These are phyloP conservation scores for Ephestia elutella DNA, from an alignment of 1,140 invertebrate species.

Conservation along the genomic window DNA sequence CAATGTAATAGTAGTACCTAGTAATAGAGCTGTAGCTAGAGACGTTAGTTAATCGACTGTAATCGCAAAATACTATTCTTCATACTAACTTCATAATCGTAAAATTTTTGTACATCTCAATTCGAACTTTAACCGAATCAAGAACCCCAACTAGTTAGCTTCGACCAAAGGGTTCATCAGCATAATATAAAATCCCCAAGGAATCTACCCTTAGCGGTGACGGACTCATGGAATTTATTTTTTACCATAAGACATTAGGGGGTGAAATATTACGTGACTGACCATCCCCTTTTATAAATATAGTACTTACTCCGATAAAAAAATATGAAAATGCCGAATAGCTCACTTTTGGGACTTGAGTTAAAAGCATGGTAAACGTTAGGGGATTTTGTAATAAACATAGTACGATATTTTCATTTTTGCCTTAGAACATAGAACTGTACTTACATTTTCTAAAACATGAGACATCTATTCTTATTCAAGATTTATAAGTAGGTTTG, in stretches of 20 bases:
- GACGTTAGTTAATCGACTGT: too few species aligned
- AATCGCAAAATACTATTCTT: too few species aligned
- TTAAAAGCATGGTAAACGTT: too few species aligned
- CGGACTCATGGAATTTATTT: constrained; percentile 18
- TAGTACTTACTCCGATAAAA: neutral
- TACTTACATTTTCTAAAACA: neutral
- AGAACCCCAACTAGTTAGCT: constrained; percentile 1
- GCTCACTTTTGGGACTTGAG: too few species aligned
- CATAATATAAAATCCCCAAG: constrained; percentile 23
- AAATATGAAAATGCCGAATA: neutral
- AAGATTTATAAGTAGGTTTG: too few species aligned
- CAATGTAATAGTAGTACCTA: too few species aligned
- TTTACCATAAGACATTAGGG: constrained; percentile 13
- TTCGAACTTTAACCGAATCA: neutral
- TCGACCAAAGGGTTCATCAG: constrained; percentile 8
- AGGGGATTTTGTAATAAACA: too few species aligned
- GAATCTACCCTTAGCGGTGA: constrained; percentile 22
- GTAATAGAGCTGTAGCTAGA: too few species aligned
- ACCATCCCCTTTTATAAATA: neutral
- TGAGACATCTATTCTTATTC: too few species aligned
- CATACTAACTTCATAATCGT: too few species aligned
- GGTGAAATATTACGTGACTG: constrained; percentile 9
- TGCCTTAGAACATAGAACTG: too few species aligned
- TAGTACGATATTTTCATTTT: too few species aligned
- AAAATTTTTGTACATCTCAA: neutral